A percentile compares a stretch with the other conserved stretches of the same genome.
Evolutionary conservation across 1,140 invertebrate genomes (phyloP).

Genomic region (Alviniconcha marisindica): DNA sequence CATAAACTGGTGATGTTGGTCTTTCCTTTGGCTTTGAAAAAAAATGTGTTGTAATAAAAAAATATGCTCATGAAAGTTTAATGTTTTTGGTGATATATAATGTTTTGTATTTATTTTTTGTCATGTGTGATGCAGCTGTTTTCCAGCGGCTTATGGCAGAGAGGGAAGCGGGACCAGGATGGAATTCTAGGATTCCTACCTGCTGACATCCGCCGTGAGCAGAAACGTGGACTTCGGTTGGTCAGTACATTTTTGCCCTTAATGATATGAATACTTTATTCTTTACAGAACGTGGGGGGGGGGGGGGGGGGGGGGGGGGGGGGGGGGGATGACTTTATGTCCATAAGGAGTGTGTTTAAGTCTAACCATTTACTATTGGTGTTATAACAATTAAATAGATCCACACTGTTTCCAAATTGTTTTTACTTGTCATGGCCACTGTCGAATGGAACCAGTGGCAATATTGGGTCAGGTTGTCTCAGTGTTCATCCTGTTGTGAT

Average conservation of each 20-base stretch:
- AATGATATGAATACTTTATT: not conserved
- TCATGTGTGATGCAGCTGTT: constrained; percentile 81
- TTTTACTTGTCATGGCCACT: too few species aligned
- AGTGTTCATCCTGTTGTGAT: too few species aligned
- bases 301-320: not conserved
- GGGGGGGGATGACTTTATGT: too few species aligned
- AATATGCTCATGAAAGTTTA: too few species aligned
- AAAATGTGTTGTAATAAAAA: too few species aligned
- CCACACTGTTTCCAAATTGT: too few species aligned
- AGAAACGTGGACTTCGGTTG: constrained; percentile 78
- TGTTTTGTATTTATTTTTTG: too few species aligned
- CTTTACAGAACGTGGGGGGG: not conserved
- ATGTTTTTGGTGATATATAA: not conserved
- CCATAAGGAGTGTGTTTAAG: not conserved
- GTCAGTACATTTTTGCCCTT: constrained; percentile 71
- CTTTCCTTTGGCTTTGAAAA: too few species aligned
- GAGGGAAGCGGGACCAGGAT: constrained; percentile 78
- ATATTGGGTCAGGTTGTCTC: too few species aligned
- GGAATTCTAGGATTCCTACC: constrained; percentile 82
- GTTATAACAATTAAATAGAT: not conserved
- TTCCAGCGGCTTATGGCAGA: constrained; percentile 81
- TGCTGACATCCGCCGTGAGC: constrained; percentile 80
- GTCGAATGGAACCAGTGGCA: too few species aligned
- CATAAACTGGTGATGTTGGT: too few species aligned
- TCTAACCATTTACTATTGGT: not conserved